Evolutionary conservation across 2,113 vertebrate species (phyloP).

Genomic region (Xiphias gladius): DNA sequence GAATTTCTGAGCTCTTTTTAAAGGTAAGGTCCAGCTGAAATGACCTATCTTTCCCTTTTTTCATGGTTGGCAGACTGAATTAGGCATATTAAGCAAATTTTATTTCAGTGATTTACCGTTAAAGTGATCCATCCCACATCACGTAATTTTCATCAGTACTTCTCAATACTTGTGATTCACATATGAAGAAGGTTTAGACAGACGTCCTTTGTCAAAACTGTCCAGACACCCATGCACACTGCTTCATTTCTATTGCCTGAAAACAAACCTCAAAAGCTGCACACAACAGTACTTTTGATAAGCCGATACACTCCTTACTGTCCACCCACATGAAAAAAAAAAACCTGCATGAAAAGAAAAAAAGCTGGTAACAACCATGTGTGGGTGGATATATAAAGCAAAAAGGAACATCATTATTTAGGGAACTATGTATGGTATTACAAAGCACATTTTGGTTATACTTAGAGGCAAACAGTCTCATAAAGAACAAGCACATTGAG

Average conservation of each 20-base stretch:
- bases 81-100: background rate
- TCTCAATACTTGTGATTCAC: conserved; percentile 23
- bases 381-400: conserved; percentile 57
- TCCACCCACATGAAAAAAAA: conserved; percentile 48
- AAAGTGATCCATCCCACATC: background rate
- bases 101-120: background rate
- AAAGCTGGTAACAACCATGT: conserved; percentile 24
- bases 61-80: background rate
- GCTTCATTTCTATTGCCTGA: conserved; percentile 21
- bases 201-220: background rate
- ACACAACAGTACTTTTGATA: conserved; percentile 41
- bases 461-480: conserved; percentile 17
- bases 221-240: conserved; percentile 6
- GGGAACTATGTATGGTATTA: conserved; percentile 25
- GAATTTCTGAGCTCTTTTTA: background rate
- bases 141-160: conserved; percentile 2
- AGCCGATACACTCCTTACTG: conserved; percentile 34
- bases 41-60: background rate
- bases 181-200: background rate
- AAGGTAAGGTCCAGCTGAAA: background rate
- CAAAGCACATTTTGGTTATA: conserved; percentile 47
- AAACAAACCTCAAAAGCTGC: conserved; percentile 38
- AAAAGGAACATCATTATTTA: conserved; percentile 35
- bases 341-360: conserved; percentile 26
- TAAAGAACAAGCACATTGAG: background rate